These are phyloP conservation scores for Phenganax marumi DNA, from an alignment of 92 coral and sea anemone species.

Conservation along the genomic window DNA sequence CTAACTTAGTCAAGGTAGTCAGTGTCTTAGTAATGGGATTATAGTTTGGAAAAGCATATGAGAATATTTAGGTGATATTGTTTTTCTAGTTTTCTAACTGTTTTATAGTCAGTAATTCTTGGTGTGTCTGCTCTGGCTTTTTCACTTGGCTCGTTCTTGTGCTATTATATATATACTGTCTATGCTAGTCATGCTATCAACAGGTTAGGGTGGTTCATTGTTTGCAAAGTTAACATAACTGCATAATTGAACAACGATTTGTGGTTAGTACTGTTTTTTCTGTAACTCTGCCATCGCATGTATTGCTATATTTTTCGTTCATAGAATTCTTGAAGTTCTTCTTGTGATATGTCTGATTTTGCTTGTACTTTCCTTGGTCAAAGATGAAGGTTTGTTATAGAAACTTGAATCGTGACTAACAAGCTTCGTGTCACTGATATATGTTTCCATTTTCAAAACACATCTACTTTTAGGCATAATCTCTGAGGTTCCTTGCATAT, in stretches of 20 bases:
- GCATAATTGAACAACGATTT: too few species aligned
- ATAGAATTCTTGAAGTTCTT: conserved; percentile 59
- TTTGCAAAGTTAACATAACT: too few species aligned
- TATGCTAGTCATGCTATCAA: conserved; percentile 32
- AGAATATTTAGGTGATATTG: neutral
- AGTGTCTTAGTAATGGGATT: neutral
- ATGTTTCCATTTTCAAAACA: neutral
- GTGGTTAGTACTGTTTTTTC: neutral
- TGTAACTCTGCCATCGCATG: neutral
- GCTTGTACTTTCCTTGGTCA: conserved; percentile 62
- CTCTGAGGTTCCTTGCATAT: conserved; percentile 73
- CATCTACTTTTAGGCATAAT: conserved; percentile 60
- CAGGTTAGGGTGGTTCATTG: conserved; percentile 2
- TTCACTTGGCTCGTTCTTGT: conserved; percentile 30
- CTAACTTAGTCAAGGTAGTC: conserved; percentile 68
- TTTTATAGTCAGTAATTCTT: conserved; percentile 29
- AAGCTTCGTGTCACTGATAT: neutral
- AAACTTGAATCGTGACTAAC: neutral
- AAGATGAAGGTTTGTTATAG: conserved; percentile 66
- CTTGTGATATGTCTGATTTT: conserved; percentile 52
- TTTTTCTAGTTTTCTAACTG: neutral
- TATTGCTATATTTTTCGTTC: neutral
- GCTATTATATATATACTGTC: conserved; percentile 27
- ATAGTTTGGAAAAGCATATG: neutral
- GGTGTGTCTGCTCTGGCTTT: conserved; percentile 8